Evolutionary conservation across 2,113 vertebrate species (phyloP).

Genomic region (Oryzias celebensis): DNA sequence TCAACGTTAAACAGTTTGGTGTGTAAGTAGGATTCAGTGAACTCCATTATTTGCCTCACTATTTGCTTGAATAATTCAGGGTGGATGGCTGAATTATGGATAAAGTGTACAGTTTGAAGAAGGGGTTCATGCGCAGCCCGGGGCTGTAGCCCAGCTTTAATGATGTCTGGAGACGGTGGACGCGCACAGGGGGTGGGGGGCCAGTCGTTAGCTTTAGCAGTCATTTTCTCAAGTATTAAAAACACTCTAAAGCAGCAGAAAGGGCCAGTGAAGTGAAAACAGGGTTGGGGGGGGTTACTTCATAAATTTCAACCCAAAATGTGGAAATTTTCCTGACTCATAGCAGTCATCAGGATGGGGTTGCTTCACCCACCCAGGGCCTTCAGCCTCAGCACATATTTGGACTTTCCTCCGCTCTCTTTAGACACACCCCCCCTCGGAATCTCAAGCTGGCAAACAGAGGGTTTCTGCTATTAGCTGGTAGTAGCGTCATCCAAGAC

Average conservation of each 20-base stretch:
- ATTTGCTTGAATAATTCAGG: conserved; percentile 99
- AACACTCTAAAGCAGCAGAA: conserved; percentile 87
- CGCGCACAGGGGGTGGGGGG: conserved; percentile 74
- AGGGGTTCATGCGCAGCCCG: conserved; percentile 94
- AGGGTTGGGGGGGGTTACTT: conserved; percentile 2
- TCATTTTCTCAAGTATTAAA: conserved; percentile 93
- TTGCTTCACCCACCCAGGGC: not conserved
- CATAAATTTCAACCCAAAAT: conserved; percentile 7
- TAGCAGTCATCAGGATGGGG: not conserved
- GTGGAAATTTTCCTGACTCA: conserved; percentile 22
- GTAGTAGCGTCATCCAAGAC: conserved; percentile 66
- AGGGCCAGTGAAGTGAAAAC: conserved; percentile 23
- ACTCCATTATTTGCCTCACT: conserved; percentile 99
- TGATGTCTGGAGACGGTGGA: conserved; percentile 93
- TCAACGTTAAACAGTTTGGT: conserved; percentile 92
- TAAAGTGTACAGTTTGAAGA: conserved; percentile 99
- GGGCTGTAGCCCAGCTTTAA: conserved; percentile 94
- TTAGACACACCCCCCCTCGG: conserved; percentile 31
- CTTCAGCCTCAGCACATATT: conserved; percentile 17
- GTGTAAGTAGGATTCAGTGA: conserved; percentile 92
- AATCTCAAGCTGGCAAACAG: conserved; percentile 50
- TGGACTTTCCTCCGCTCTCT: conserved; percentile 16
- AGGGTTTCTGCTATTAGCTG: conserved; percentile 63
- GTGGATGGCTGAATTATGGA: conserved; percentile 98
- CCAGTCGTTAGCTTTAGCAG: conserved; percentile 93